phyloP scores from a whole-genome alignment of 1,140 invertebrate species.

The Drosophila nikananu region DNA sequence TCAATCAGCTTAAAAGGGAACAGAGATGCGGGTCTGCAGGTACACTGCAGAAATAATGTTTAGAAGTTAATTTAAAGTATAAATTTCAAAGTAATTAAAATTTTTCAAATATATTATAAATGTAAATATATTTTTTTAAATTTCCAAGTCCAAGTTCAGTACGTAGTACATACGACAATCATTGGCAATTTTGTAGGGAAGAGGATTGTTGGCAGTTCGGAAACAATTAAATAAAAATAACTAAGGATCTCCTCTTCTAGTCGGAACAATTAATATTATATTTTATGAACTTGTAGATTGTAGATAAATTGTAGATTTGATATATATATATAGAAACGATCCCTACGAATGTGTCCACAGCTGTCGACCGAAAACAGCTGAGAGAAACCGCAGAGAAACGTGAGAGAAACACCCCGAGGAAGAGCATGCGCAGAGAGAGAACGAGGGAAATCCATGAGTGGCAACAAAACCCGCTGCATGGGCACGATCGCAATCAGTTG shows the following conservation, averaged over 20 bases:
- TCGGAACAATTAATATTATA: not conserved
- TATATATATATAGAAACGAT: conserved; percentile 9
- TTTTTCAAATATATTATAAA: no score
- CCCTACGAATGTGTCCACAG: conserved; percentile 46
- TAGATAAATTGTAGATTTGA: no score
- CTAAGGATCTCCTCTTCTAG: not conserved
- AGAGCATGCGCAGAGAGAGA: conserved; percentile 8
- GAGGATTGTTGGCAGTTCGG: no score
- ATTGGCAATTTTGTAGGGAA: no score
- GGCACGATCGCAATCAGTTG: conserved; percentile 73
- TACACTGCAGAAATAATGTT: conserved; percentile 4
- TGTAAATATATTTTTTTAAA: not conserved
- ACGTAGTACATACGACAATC: no score
- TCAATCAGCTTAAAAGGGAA: conserved; percentile 27
- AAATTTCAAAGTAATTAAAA: no score
- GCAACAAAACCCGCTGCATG: conserved; percentile 74
- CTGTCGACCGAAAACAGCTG: conserved; percentile 49
- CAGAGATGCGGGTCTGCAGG: conserved; percentile 30
- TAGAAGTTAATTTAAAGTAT: not conserved
- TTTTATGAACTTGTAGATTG: no score
- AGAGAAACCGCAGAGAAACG: conserved; percentile 18
- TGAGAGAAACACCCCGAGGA: not conserved
- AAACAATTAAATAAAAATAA: not conserved
- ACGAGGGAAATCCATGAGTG: not conserved
- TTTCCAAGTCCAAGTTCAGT: not conserved